Base-by-base conservation (phyloP, 2,797 vertebrate genomes). In the Typhlichthys subterraneus region DNA sequence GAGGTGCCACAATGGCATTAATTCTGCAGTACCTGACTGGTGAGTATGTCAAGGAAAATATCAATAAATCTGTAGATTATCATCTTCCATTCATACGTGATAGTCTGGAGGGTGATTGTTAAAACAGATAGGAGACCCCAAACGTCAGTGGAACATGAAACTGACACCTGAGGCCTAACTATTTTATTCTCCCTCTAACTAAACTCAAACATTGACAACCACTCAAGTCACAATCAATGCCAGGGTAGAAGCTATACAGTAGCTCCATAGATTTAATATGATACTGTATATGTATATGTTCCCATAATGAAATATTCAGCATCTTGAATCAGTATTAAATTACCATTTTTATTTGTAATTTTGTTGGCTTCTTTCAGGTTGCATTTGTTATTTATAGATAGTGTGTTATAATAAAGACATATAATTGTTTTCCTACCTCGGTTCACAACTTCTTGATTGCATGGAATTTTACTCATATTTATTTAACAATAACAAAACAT, bases 51-150 rank as follows among this genome's bases (percentile, higher is more conserved):
- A 19, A 72, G 54, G 53, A 49, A 55, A n/a, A 57, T 53, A 80
- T 82, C 67, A 80, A 75, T 77, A 69, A 9, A 10, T 50, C 53
- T 61, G 52, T 47, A 75, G 65, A 82, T 77, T 65, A 65, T 73
- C 53, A 69, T 75, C 60, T 68, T 53, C 42, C 45, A 67, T 58
- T 75, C 69, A 58, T 12, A 45, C 15, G 4, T 2, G 45, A 56
- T 56, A 50, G 56, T 50, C 46, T 73, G 14, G 19, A 48, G 67
- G 57, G 67, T 64, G 59, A 71, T 63, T 65, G 52, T 62, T 56
- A 38, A 55, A 62, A 76, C 63, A 69, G 53, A 74, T 63, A 64
- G 46, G 50, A 64, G 29, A 54, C 53, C 19, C 9, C 45, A 50
- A 64, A 48, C 38, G 15, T 61, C 65, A 62, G 33, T 15, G 60